Conservation (phyloP, 2,113 vertebrate genomes). For the Spermophilus dauricus region DNA sequence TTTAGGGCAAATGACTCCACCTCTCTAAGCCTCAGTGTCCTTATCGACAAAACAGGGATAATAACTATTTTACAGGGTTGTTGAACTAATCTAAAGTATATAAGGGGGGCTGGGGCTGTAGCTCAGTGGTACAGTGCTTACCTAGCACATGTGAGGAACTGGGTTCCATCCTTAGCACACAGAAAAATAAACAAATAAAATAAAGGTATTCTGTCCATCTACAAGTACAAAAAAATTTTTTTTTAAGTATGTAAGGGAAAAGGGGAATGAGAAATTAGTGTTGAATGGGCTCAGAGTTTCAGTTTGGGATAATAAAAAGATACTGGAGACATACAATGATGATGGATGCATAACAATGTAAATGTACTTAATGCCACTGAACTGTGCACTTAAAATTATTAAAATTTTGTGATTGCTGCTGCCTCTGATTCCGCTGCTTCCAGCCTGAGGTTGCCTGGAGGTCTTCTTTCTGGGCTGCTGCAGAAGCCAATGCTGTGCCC, state of each 20-base stretch:
- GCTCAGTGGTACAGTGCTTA: too few relatives aligned
- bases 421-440: too few relatives aligned
- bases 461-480: too few relatives aligned
- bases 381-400: not conserved
- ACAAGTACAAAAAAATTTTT: too few relatives aligned
- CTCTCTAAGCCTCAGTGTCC: not conserved
- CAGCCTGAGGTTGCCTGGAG: too few relatives aligned
- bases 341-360: not conserved
- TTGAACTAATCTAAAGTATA: not conserved
- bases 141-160: too few relatives aligned
- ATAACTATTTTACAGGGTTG: not conserved
- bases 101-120: not conserved
- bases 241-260: not conserved
- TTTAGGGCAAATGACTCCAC: not conserved
- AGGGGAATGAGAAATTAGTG: not conserved
- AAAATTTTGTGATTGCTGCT: not conserved
- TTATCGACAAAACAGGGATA: slow-evolving; percentile 37
- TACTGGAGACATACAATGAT: not conserved
- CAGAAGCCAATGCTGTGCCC: too few relatives aligned
- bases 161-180: too few relatives aligned
- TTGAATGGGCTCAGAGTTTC: not conserved
- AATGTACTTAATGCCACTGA: not conserved
- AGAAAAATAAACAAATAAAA: too few relatives aligned
- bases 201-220: too few relatives aligned
- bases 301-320: slow-evolving; percentile 8